Evolutionary conservation across 1,140 invertebrate species (phyloP), one percentile per base, ranked within the genome.

Genomic region (Conus ventricosus): DNA sequence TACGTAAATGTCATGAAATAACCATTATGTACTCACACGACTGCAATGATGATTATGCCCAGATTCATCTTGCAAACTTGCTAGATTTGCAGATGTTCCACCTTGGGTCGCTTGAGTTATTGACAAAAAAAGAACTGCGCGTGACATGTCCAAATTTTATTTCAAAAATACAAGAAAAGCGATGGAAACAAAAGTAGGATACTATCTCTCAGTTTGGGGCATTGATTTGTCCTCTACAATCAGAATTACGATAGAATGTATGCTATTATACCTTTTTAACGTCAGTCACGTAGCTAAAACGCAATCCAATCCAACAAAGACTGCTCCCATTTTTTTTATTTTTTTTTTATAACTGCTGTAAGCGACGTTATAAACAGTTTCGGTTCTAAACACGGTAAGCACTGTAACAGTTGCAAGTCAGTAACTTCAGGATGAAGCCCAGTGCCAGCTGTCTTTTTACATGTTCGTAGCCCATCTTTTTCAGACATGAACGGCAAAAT

Each of bases 401-500:
- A 27, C 76, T 39, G 39, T 13, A 23, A 25, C 10, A 81, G 53
- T 81, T 39, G 4, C 13, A 39, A 54, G 13, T 81, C 13, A 54
- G 51, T 23, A 17, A 3, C 17, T 51, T 54, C 80, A 81, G 51
- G 20, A 81, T 81, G 80, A 39, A 81, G 51, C 51, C 51, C 39
- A 13, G 76, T 39, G 25, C 39, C 76, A 17, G 76, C 27, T 17
- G 6, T 51, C 39, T 17, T 81, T 81, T 81, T 81, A 23, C 8
- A 8, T 54, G 80, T 81, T 20, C 25, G 7, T 71, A 71, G 10
- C 54, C 3, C 13, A 51, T 81, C 8, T 63, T 67, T 10, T 25
- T 84, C 57, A 84, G 54, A 20, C 75, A 87, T 87, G 85, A 87
- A 78, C 54, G 54, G 85, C 71, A 87, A 25, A 78, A 75, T 15